phyloP scores from a whole-genome alignment of 2,113 vertebrate genomes.

The Oreochromis spilurus region DNA sequence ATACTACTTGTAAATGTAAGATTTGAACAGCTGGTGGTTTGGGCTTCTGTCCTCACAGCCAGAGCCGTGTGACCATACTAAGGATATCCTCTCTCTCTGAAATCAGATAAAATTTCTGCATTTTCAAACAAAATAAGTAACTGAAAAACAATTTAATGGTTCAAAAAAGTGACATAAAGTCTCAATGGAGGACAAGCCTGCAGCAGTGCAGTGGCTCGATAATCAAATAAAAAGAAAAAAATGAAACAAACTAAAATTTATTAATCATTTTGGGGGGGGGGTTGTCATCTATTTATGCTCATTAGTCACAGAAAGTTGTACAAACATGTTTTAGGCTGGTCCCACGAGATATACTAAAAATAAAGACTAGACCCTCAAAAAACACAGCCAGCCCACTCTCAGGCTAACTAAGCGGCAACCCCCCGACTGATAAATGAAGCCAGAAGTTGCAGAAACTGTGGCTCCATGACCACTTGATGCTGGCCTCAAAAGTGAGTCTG shows the following conservation, averaged over 20 bases:
- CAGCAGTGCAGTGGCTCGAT: background rate
- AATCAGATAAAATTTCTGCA: background rate
- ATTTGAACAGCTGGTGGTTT: background rate
- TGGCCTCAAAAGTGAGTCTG: background rate
- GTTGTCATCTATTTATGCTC: background rate
- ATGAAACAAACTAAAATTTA: background rate
- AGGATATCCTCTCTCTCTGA: fast-evolving
- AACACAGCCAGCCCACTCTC: background rate
- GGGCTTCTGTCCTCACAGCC: background rate
- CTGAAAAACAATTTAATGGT: background rate
- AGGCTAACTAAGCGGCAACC: fast-evolving
- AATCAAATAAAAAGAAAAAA: background rate
- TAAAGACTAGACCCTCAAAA: background rate
- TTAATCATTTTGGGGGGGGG: background rate
- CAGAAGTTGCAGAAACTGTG: background rate
- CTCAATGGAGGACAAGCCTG: background rate
- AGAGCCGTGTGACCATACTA: background rate
- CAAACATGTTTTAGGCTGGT: background rate
- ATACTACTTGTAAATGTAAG: background rate
- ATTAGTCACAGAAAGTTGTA: background rate
- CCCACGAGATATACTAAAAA: background rate
- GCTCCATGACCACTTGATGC: background rate
- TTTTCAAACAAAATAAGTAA: background rate
- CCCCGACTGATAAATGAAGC: background rate
- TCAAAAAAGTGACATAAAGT: background rate